A percentile compares a stretch with the other conserved stretches of the same genome.
These are phyloP conservation scores for Argyresthia goedartella DNA, from an alignment of 2,888 invertebrate genomes.

Conservation along the genomic window DNA sequence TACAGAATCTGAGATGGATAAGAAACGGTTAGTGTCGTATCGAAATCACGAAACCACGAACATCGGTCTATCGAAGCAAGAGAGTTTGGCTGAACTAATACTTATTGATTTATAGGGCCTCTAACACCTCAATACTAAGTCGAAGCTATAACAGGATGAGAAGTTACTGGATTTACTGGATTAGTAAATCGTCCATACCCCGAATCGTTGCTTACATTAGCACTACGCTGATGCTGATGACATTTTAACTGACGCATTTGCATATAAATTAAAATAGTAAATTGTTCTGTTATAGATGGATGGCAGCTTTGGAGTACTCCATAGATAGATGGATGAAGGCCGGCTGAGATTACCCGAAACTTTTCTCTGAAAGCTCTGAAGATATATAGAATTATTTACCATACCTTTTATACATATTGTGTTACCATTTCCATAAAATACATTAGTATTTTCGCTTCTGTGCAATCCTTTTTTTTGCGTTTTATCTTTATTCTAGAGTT, in stretches of 20 bases:
- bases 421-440: too few species aligned
- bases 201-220: too few species aligned
- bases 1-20: constrained; percentile 95
- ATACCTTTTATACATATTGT: neutral
- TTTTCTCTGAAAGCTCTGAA: constrained; percentile 31
- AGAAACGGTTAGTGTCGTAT: constrained; percentile 78
- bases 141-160: too few species aligned
- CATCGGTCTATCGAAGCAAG: too few species aligned
- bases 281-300: constrained; percentile 78
- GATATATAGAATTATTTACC: neutral
- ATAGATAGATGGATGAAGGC: constrained; percentile 94
- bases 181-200: neutral
- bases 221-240: too few species aligned
- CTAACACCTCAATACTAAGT: too few species aligned
- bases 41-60: neutral
- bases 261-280: neutral
- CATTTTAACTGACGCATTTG: too few species aligned
- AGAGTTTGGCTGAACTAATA: neutral
- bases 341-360: constrained; percentile 61
- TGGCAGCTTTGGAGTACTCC: constrained; percentile 93
- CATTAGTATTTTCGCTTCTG: neutral
- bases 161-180: too few species aligned
- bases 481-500: neutral
- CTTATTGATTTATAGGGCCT: too few species aligned
- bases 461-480: neutral